These are phyloP conservation scores for Augiades crinisus DNA, from an alignment of 2,888 invertebrate species.

Conservation along the genomic window DNA sequence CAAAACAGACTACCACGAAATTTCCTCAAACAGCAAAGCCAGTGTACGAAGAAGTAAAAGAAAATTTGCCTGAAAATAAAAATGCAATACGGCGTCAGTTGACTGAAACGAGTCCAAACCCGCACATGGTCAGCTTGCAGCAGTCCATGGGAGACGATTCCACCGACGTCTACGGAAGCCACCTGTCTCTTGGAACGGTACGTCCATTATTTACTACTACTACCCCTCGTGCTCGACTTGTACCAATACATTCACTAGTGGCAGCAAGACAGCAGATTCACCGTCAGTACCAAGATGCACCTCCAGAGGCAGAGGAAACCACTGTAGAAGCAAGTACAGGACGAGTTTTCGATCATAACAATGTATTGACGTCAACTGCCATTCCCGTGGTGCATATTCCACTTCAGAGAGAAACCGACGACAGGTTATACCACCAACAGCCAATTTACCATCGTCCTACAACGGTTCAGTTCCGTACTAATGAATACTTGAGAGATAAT, in stretches of 20 bases:
- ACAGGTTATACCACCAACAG: constrained; percentile 58
- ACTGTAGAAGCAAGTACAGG: constrained; percentile 78
- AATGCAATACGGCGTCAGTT: constrained; percentile 84
- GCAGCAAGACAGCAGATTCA: constrained; percentile 73
- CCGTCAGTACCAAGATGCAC: constrained; percentile 64
- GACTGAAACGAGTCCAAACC: constrained; percentile 77
- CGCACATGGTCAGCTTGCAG: constrained; percentile 79
- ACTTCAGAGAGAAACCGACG: constrained; percentile 58
- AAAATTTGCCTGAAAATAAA: constrained; percentile 67
- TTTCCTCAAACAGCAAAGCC: constrained; percentile 71
- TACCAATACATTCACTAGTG: constrained; percentile 76
- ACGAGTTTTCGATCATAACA: constrained; percentile 70
- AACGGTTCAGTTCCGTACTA: constrained; percentile 65
- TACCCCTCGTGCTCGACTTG: constrained; percentile 76
- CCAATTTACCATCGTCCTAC: constrained; percentile 63
- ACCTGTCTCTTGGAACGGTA: constrained; percentile 83
- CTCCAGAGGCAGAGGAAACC: constrained; percentile 64
- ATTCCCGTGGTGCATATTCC: constrained; percentile 80
- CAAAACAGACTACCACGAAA: constrained; percentile 67
- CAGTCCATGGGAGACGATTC: constrained; percentile 84
- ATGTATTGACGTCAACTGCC: constrained; percentile 74
- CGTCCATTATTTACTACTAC: constrained; percentile 86
- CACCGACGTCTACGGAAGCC: constrained; percentile 85
- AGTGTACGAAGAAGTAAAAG: constrained; percentile 73
- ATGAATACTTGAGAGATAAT: constrained; percentile 74